phyloP scores from a whole-genome alignment of 2,888 invertebrate genomes.

The Marronus borbonicus region DNA sequence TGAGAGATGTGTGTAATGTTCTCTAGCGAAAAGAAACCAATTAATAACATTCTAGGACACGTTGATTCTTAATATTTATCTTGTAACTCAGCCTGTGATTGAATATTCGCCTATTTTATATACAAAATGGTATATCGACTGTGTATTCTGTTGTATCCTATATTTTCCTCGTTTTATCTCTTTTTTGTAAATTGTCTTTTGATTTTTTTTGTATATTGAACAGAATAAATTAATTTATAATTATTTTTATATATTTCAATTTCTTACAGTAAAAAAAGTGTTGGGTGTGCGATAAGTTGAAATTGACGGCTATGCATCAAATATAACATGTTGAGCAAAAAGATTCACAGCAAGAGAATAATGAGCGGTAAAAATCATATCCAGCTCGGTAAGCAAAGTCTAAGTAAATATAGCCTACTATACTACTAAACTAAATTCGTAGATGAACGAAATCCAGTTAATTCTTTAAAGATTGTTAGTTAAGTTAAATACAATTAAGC shows the following conservation, averaged over 20 bases:
- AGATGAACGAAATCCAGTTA: too few species aligned
- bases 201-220: slow-evolving; percentile 39
- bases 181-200: slow-evolving; percentile 42
- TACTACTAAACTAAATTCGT: too few species aligned
- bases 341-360: too few species aligned
- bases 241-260: background rate
- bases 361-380: too few species aligned
- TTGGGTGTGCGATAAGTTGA: too few species aligned
- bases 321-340: too few species aligned
- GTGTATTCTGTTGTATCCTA: slow-evolving; percentile 37
- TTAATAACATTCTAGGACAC: slow-evolving; percentile 8
- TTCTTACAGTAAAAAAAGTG: background rate
- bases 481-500: too few species aligned
- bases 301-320: too few species aligned
- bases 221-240: slow-evolving; percentile 48
- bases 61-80: slow-evolving; percentile 29
- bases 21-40: slow-evolving; percentile 4
- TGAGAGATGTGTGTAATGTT: slow-evolving; percentile 18
- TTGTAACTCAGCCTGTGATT: slow-evolving; percentile 57
- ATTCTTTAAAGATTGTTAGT: too few species aligned
- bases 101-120: slow-evolving; percentile 52
- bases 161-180: slow-evolving; percentile 7
- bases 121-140: slow-evolving; percentile 36
- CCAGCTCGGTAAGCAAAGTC: too few species aligned
- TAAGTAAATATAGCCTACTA: too few species aligned